Percentiles rank a stretch among this genome's conserved stretches.
These are phyloP conservation scores for Alectoris magna DNA, from an alignment of 2,797 vertebrate species.

Conservation along the genomic window DNA sequence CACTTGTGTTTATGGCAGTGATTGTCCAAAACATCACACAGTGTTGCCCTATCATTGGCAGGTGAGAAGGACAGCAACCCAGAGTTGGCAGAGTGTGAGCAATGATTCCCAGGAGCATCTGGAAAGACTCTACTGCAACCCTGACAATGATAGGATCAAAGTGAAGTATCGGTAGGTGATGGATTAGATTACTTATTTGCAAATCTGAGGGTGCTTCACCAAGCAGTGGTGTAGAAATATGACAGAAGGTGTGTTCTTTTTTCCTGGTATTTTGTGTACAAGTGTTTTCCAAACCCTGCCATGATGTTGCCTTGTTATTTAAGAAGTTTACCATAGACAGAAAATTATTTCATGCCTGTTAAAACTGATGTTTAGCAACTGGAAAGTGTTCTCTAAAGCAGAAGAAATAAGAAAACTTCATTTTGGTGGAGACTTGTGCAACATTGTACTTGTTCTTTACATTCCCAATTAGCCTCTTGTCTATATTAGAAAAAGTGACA, in stretches of 20 bases:
- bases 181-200: not conserved
- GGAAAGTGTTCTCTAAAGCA: not conserved
- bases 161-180: constrained; percentile 94
- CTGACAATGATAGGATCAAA: constrained; percentile 96
- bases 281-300: not conserved
- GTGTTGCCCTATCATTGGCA: constrained; percentile 98
- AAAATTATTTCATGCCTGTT: not conserved
- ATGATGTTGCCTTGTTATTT: not conserved
- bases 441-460: not conserved
- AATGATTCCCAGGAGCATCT: constrained; percentile 98
- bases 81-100: constrained; percentile 93
- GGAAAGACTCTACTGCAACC: constrained; percentile 99
- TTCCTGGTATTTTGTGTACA: not conserved
- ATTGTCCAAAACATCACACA: constrained; percentile 95
- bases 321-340: not conserved
- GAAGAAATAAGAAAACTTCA: not conserved
- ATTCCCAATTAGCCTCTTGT: not conserved
- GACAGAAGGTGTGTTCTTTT: not conserved
- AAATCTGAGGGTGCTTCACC: not conserved
- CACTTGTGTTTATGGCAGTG: constrained; percentile 90
- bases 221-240: not conserved
- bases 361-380: not conserved
- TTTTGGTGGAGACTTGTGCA: not conserved
- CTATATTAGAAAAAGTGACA: not conserved
- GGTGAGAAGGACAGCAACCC: constrained; percentile 87